Conservation (phyloP, 1,140 invertebrate genomes). For the Physella acuta region DNA sequence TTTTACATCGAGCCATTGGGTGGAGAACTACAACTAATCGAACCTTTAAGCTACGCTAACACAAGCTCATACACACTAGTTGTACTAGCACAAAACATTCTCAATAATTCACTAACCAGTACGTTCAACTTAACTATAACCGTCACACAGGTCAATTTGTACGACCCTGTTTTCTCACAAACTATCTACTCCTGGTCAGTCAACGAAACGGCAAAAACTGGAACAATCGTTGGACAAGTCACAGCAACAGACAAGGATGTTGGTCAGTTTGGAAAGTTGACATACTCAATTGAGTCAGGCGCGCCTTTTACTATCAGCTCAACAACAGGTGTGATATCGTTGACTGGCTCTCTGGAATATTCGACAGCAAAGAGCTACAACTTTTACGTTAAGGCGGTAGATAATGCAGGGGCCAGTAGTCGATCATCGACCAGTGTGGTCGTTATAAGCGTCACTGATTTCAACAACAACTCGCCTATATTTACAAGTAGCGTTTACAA, state of each 20-base stretch:
- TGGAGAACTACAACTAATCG: background rate
- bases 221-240: constrained; percentile 75
- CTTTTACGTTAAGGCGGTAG: background rate
- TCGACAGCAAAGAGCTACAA: constrained; percentile 9
- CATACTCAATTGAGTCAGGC: background rate
- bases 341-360: background rate
- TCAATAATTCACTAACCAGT: background rate
- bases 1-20: background rate
- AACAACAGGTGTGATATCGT: background rate
- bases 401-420: background rate
- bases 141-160: constrained; percentile 30
- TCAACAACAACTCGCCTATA: background rate
- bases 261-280: constrained; percentile 7
- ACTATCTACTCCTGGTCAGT: constrained; percentile 58
- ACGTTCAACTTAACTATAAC: background rate
- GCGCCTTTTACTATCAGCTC: background rate
- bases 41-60: background rate
- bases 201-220: constrained; percentile 71
- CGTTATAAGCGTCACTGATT: background rate
- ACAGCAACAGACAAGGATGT: constrained; percentile 84
- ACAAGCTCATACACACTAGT: background rate
- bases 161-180: constrained; percentile 43
- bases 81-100: background rate
- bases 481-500: background rate
- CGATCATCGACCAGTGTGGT: background rate